phyloP scores from a whole-genome alignment of 2,797 vertebrate species.

The Takifugu ocellatus region DNA sequence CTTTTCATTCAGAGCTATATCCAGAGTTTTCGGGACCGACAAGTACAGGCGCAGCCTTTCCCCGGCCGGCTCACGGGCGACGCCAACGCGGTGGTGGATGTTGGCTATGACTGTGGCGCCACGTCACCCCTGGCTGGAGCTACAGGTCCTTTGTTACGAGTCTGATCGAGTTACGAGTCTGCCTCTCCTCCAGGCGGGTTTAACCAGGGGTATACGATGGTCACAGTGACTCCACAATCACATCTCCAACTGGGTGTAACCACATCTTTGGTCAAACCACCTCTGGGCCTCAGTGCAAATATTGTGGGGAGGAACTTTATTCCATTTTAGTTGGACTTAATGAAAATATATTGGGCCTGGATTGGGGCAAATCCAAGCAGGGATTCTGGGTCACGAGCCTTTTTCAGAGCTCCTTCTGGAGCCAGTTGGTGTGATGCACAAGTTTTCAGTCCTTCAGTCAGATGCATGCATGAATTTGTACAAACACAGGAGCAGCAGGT shows the following conservation, averaged over 20 bases:
- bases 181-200: conserved; percentile 8
- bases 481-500: conserved; percentile 25
- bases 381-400: background rate
- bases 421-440: conserved; percentile 19
- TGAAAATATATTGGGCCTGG: conserved; percentile 8
- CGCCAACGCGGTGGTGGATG: conserved; percentile 81
- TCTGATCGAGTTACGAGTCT: conserved; percentile 55
- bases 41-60: conserved; percentile 79
- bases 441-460: conserved; percentile 40
- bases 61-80: conserved; percentile 79
- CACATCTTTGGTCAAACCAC: background rate
- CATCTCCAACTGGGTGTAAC: conserved; percentile 5
- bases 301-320: no score
- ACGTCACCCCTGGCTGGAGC: conserved; percentile 84
- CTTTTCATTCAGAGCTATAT: conserved; percentile 88
- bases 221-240: conserved; percentile 6
- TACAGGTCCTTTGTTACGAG: conserved; percentile 81
- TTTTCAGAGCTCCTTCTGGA: conserved; percentile 6
- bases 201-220: conserved; percentile 2
- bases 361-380: conserved; percentile 24
- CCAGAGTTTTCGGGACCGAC: conserved; percentile 95
- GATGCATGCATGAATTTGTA: conserved; percentile 43
- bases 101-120: conserved; percentile 89
- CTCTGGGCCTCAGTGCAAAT: background rate
- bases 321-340: no score